Evolutionary conservation across 2,888 invertebrate genomes (phyloP).

Genomic region (Rhogogaster chlorosoma): DNA sequence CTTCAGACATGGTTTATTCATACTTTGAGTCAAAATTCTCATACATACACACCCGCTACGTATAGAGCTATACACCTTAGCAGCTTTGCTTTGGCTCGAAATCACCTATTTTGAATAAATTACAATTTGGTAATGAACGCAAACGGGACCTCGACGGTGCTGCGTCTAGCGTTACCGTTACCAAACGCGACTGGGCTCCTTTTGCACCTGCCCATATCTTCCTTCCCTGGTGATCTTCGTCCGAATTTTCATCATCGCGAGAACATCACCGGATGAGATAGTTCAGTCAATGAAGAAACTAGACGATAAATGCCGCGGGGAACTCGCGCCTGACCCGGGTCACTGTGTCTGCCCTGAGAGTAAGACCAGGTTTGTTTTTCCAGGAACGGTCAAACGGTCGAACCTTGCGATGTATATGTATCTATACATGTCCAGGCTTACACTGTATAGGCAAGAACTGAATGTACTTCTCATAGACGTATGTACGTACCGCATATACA

Average conservation of each 20-base stretch:
- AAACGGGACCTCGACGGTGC: background rate
- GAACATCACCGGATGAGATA: background rate
- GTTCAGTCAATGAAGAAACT: background rate
- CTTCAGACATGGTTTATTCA: background rate
- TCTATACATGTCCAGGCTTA: background rate
- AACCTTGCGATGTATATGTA: background rate
- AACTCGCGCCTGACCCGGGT: conserved; percentile 37
- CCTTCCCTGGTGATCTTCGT: background rate
- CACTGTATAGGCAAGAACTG: background rate
- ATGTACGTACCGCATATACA: background rate
- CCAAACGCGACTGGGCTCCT: conserved; percentile 9
- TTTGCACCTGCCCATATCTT: background rate
- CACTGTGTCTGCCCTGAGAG: conserved; percentile 15
- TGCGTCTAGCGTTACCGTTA: conserved; percentile 13
- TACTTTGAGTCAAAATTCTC: background rate
- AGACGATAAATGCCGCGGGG: background rate
- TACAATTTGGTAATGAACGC: background rate
- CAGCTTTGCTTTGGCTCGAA: background rate
- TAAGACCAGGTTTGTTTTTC: background rate
- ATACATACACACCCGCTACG: background rate
- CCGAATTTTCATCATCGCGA: background rate
- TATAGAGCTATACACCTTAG: too few species aligned
- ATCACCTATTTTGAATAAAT: conserved; percentile 34
- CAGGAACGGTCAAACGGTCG: conserved; percentile 44
- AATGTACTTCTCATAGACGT: background rate